phyloP scores from a whole-genome alignment of 2,888 invertebrate genomes.

The Fragum sueziense region DNA sequence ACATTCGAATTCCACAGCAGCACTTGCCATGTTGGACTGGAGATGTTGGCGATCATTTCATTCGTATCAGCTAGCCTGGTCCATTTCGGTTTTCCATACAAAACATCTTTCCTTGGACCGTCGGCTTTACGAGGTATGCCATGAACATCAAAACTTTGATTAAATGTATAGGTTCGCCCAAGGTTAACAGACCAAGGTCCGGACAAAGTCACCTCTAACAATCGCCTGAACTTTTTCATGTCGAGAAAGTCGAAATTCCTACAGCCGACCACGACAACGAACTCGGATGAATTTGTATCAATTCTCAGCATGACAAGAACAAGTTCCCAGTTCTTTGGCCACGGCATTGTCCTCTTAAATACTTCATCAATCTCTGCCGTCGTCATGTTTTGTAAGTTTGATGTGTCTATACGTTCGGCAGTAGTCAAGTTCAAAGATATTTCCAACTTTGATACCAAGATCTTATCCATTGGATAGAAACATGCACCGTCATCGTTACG shows the following conservation, averaged over 20 bases:
- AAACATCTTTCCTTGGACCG: not conserved
- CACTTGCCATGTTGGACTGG: not conserved
- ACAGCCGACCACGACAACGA: not conserved
- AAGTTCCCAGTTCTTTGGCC: not conserved
- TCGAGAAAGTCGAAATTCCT: not conserved
- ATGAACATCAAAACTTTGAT: not conserved
- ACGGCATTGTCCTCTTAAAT: not conserved
- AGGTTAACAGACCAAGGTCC: not conserved
- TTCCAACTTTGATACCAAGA: not conserved
- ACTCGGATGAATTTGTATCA: not conserved
- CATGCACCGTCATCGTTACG: not conserved
- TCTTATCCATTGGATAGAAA: not conserved
- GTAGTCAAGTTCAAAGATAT: not conserved
- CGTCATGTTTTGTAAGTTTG: not conserved
- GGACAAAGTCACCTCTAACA: not conserved
- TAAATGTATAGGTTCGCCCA: not conserved
- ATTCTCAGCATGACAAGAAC: not conserved
- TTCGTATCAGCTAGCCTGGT: not conserved
- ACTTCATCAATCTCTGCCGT: not conserved
- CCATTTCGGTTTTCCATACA: not conserved
- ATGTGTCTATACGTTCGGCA: not conserved
- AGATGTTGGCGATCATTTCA: not conserved
- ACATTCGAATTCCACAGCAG: not conserved
- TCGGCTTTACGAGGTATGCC: not conserved
- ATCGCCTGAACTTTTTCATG: not conserved